These are phyloP conservation scores for Ammodramus savannarum DNA, from an alignment of 2,113 vertebrate genomes.

Conservation along the genomic window DNA sequence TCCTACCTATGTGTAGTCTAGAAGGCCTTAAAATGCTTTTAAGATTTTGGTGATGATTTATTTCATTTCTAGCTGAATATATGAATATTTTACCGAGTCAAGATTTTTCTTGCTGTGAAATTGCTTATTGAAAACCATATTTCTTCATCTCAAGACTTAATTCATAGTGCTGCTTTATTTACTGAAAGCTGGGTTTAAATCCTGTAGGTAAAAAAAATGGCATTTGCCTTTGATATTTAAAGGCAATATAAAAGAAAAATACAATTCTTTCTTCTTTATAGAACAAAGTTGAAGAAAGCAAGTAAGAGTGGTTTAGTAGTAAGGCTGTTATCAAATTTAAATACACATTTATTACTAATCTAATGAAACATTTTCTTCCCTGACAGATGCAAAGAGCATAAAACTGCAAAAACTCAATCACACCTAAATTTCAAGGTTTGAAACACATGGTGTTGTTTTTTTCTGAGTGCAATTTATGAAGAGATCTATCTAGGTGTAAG, in stretches of 20 bases:
- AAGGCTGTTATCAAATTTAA: background rate
- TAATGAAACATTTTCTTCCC: background rate
- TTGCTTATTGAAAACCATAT: background rate
- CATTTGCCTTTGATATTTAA: background rate
- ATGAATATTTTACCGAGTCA: background rate
- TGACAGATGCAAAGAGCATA: background rate
- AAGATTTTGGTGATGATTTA: background rate
- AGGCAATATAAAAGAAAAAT: background rate
- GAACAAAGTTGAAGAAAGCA: background rate
- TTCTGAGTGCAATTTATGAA: background rate
- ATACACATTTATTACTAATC: background rate
- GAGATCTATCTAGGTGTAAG: background rate
- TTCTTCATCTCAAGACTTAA: background rate
- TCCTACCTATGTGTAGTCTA: background rate
- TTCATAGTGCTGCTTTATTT: background rate
- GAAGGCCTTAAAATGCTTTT: background rate
- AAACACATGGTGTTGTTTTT: background rate
- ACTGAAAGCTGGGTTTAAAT: background rate
- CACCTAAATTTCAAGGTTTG: background rate
- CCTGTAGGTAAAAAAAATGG: background rate
- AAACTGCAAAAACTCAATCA: background rate
- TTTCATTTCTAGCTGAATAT: background rate
- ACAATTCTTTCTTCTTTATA: background rate
- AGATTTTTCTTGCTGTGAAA: background rate
- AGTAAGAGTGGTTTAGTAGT: background rate